phyloP scores from a whole-genome alignment of 2,797 vertebrate species.

The Bradypus variegatus region DNA sequence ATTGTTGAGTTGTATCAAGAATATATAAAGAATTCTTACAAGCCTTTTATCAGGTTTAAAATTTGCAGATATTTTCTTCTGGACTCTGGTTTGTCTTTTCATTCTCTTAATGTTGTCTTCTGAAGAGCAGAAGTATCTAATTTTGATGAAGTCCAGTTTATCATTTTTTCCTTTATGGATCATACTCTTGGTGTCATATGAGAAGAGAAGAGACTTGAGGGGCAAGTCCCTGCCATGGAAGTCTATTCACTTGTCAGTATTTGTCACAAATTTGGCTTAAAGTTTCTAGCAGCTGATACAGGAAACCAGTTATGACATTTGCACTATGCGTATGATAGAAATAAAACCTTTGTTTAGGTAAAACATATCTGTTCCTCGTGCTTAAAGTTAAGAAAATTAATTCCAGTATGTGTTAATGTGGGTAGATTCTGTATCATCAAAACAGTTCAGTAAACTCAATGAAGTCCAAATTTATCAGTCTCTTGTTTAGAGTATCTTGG shows the following conservation, averaged over 20 bases:
- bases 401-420: not conserved
- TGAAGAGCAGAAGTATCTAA: not conserved
- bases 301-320: not conserved
- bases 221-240: not conserved
- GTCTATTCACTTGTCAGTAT: not conserved
- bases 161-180: not conserved
- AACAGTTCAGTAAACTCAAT: not conserved
- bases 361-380: not conserved
- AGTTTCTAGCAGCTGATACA: not conserved
- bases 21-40: not conserved
- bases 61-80: slow-evolving; percentile 13
- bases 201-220: not conserved
- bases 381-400: slow-evolving; percentile 15
- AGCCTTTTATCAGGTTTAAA: not conserved
- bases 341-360: not conserved
- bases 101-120: not conserved
- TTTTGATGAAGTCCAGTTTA: not conserved
- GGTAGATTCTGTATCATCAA: not conserved
- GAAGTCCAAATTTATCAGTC: not conserved
- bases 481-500: not conserved
- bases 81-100: not conserved
- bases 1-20: no score
- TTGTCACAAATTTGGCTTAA: not conserved
- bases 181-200: not conserved
- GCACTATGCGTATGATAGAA: not conserved